phyloP scores from a whole-genome alignment of 2,888 invertebrate species.

The Caenorhabditis japonica region DNA sequence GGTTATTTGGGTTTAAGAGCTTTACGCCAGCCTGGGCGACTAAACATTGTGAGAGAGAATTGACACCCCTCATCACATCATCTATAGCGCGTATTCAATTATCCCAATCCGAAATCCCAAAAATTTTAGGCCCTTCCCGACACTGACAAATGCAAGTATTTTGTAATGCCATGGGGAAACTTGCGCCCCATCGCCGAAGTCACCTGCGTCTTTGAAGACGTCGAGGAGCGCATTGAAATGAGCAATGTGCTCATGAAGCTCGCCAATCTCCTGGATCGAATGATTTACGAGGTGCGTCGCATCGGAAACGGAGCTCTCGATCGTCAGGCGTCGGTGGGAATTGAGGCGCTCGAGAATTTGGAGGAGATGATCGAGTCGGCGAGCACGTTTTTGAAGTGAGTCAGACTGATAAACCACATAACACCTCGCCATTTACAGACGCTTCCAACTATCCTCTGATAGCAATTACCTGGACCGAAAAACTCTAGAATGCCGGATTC shows the following conservation, averaged over 20 bases:
- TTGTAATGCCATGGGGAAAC: slow-evolving; percentile 75
- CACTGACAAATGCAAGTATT: slow-evolving; percentile 67
- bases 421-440: not conserved
- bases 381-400: slow-evolving; percentile 15
- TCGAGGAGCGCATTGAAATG: slow-evolving; percentile 64
- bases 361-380: slow-evolving; percentile 41
- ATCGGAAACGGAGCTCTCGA: slow-evolving; percentile 43
- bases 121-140: slow-evolving; percentile 70
- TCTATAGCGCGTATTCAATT: no score
- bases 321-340: slow-evolving; percentile 46
- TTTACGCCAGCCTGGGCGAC: no score
- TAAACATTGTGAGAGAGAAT: no score
- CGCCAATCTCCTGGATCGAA: slow-evolving; percentile 40
- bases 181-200: slow-evolving; percentile 70
- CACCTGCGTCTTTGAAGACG: slow-evolving; percentile 63
- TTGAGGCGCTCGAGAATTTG: slow-evolving; percentile 48
- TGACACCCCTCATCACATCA: no score
- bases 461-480: slow-evolving; percentile 29
- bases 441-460: not conserved
- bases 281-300: slow-evolving; percentile 30
- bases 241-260: slow-evolving; percentile 63
- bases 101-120: no score
- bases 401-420: not conserved
- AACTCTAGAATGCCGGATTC: slow-evolving; percentile 11
- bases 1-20: no score